Evolutionary conservation across 2,797 vertebrate genomes (phyloP), one percentile per base, ranked within the genome.

Genomic region (Mycteria americana): DNA sequence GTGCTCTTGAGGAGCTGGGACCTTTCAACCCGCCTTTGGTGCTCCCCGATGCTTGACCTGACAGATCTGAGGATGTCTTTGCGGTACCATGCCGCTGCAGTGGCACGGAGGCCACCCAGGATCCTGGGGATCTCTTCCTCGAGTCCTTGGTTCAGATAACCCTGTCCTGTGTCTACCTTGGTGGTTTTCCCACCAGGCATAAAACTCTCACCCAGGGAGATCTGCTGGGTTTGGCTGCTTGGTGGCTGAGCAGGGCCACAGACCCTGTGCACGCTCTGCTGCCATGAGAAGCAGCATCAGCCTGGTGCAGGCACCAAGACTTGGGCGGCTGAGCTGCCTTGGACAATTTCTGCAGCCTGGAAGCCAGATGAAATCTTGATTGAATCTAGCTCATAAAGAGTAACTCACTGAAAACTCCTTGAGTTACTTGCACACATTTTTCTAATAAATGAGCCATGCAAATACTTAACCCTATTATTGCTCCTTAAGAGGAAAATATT

Each of bases 361-460:
- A 93, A 95, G 93, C 78, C 94, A 88, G 92, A 53, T 1, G 45
- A 93, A 96, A 94, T 92, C 86, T 92, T 95, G 83, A 85, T 79
- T 92, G 82, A 94, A 89, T 94, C 73, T 84, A 89, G 75, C 87
- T 92, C 91, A 54, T 91, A 85, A 95, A 65, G 89, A 89, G 53
- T 64, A 96, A 84, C 43, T 64, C 19, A 70, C 74, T 88, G 60
- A 87, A 81, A 67, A 51, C 69, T 68, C 57, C 67, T 53, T 91
- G n/a, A 95, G 69, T 96, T 94, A 82, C 89, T 93, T 81, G 64
- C 74, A 94, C 84, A 81, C 35, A 37, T 90, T 98, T 96, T 97
- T 95, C 92, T 83, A 83, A 92, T 83, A 94, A 95, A 93, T 74
- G 74, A 65, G 46, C 31, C 53, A 19, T 77, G 56, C 68, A 94